Base-by-base conservation (phyloP, 2,888 invertebrate species). In the Andrena camellia region DNA sequence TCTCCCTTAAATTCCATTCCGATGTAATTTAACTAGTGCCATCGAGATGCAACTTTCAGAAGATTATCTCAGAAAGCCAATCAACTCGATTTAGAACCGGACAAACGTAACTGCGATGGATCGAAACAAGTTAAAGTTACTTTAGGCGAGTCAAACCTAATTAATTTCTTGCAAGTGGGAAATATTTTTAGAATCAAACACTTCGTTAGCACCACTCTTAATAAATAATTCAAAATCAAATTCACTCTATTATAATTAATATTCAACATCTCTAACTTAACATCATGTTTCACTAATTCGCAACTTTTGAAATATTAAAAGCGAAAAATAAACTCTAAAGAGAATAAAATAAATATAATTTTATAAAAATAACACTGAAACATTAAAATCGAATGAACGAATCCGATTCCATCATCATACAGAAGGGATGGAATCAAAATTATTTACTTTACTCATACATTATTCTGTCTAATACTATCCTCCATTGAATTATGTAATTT, bases 401-500 rank as follows among this genome's bases (percentile, higher is more conserved):
- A 35, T 35, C 35, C 35, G 8, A 35, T 35, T 10, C 35, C 2
- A 13, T 2, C 3, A 42, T 42, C 13, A 13, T 13, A 13, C 3
- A 3, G 3, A 13, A 3, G 13, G 42, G 4, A 42, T 42, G 42
- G 42, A 42, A 42, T 17, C 1, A 4, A 13, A 5, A 17, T 42
- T 17, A 42, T 13, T 42, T 17, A 42, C 13, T 17, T 17, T 5
- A 42, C 13, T 42, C 17, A 0, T 17, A 13, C 42, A 20, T 52
- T 52, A 52, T 20, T 52, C n/a, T 52, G 52, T 13, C 10, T 13
- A 54, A 13, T 20, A 33, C 13, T 2, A 31, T 48, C 2, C 1
- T 20, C 8, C 26, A 29, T 60, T 29, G 23, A 3, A n/a, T 74
- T 48, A 68, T 3, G 17, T 29, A 74, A 67, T 23, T 48, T 57